Evolutionary conservation across 2,888 invertebrate genomes (phyloP).

Genomic region (Zaprionus bogoriensis): DNA sequence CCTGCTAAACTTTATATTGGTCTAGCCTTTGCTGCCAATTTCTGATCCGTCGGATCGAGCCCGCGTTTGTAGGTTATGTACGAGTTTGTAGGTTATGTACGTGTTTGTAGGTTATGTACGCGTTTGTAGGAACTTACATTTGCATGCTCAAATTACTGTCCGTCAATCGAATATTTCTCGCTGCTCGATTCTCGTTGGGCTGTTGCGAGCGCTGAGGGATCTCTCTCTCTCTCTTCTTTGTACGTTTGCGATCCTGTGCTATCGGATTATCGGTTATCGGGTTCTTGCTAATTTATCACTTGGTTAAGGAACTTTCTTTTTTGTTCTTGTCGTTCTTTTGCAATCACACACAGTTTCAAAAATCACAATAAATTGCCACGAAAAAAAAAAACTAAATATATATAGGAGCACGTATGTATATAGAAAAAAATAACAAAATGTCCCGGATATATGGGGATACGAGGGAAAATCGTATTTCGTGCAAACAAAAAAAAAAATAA

Average conservation of each 20-base stretch:
- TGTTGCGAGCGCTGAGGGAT: not conserved
- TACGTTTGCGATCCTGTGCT: not conserved
- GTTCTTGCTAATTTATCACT: slow-evolving; percentile 61
- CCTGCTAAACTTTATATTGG: no score
- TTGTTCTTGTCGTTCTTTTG: slow-evolving; percentile 51
- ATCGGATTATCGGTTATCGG: slow-evolving; percentile 13
- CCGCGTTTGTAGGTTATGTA: not conserved
- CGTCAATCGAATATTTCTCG: not conserved
- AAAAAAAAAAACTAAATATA: slow-evolving; percentile 26
- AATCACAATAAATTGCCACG: slow-evolving; percentile 63
- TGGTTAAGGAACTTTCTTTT: slow-evolving; percentile 74
- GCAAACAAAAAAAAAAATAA: slow-evolving; percentile 20
- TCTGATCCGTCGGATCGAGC: no score
- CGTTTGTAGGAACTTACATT: slow-evolving; percentile 33
- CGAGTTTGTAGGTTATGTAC: not conserved
- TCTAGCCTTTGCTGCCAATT: no score
- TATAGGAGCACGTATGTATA: not conserved
- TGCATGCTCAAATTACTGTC: slow-evolving; percentile 18
- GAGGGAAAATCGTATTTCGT: slow-evolving; percentile 8
- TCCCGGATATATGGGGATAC: not conserved
- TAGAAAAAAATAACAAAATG: slow-evolving; percentile 16
- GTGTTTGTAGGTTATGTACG: not conserved
- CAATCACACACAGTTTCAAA: slow-evolving; percentile 74
- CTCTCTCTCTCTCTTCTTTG: not conserved
- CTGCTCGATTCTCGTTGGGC: slow-evolving; percentile 1